phyloP scores from a whole-genome alignment of 1,140 invertebrate species.

The Proales similis region DNA sequence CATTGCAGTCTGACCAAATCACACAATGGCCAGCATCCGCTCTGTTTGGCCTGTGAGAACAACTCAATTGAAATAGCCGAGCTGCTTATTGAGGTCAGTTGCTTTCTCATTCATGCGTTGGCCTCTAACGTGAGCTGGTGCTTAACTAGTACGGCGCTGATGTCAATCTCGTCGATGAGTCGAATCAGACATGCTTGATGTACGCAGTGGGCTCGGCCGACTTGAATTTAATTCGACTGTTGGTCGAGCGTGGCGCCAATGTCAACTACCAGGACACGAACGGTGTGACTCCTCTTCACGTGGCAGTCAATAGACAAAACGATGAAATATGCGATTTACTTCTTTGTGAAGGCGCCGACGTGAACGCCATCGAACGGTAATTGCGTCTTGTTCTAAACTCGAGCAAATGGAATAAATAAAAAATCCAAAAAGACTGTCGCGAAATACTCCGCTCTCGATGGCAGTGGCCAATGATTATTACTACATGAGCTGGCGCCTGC shows the following conservation, averaged over 20 bases:
- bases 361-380: constrained; percentile 10
- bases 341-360: constrained; percentile 44
- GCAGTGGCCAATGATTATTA: constrained; percentile 32
- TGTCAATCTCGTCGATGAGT: constrained; percentile 16
- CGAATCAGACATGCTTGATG: constrained; percentile 7
- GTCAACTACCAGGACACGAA: constrained; percentile 43
- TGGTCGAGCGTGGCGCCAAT: constrained; percentile 45
- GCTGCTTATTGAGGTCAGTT: not conserved
- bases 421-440: not conserved
- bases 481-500: constrained; percentile 9
- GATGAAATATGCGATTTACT: constrained; percentile 46
- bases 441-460: constrained; percentile 3
- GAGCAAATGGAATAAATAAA: constrained; percentile 1
- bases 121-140: no score
- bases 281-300: constrained; percentile 48
- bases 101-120: not conserved
- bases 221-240: constrained; percentile 44
- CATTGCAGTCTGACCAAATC: constrained; percentile 7
- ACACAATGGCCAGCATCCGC: constrained; percentile 3
- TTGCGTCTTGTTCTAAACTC: not conserved
- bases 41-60: constrained; percentile 34
- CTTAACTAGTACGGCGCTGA: constrained; percentile 13
- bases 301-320: constrained; percentile 49
- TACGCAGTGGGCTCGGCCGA: constrained; percentile 16
- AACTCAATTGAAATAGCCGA: constrained; percentile 36